Percentiles rank a stretch among this genome's conserved stretches.
phyloP scores from a whole-genome alignment of 2,888 invertebrate genomes.

The Keiferia lycopersicella region DNA sequence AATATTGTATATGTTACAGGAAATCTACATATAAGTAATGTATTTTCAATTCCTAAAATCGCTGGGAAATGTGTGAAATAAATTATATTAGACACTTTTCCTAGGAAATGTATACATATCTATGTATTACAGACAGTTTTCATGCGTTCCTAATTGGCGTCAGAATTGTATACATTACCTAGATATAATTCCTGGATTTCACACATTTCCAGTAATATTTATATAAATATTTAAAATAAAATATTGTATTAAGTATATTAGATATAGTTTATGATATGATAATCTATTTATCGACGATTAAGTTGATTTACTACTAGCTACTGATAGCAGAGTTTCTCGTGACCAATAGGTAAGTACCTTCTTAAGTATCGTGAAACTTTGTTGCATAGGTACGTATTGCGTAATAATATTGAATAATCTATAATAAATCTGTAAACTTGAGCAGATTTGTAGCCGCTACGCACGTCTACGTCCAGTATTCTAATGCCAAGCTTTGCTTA shows the following conservation, averaged over 20 bases:
- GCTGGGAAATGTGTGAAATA: too few relatives aligned
- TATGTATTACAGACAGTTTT: too few relatives aligned
- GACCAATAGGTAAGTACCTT: background rate
- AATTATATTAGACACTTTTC: too few relatives aligned
- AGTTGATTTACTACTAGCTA: slow-evolving; percentile 1
- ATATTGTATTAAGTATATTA: background rate
- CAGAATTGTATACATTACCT: too few relatives aligned
- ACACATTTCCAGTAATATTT: too few relatives aligned
- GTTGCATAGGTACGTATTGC: background rate
- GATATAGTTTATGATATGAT: background rate
- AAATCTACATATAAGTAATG: too few relatives aligned
- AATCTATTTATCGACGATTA: background rate
- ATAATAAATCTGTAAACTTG: background rate
- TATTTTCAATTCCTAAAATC: too few relatives aligned
- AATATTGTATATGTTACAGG: too few relatives aligned
- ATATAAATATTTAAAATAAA: background rate
- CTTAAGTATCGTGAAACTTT: background rate
- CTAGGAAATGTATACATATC: too few relatives aligned
- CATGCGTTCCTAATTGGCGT: too few relatives aligned
- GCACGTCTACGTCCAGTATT: background rate
- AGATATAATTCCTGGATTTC: too few relatives aligned
- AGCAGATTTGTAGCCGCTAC: background rate
- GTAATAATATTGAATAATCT: slow-evolving; percentile 3
- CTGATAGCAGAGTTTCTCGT: background rate
- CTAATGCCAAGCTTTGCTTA: slow-evolving; percentile 5